phyloP scores from a whole-genome alignment of 2,113 vertebrate genomes.

The Anas platyrhynchos region DNA sequence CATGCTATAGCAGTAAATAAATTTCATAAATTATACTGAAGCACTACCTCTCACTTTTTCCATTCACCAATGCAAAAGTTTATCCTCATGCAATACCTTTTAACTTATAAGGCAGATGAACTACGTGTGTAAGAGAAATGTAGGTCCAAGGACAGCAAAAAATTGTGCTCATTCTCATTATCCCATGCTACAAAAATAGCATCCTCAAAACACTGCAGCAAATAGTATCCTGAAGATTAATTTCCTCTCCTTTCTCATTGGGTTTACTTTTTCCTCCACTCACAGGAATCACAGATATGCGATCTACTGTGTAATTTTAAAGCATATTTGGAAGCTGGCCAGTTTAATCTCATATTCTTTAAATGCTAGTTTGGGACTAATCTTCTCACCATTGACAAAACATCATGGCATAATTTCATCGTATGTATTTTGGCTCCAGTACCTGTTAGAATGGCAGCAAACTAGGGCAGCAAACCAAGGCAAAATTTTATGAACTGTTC shows the following conservation, averaged over 20 bases:
- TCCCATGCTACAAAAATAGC: background rate
- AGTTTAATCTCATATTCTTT: background rate
- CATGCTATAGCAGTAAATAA: background rate
- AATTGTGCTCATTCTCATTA: background rate
- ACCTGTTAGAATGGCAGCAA: background rate
- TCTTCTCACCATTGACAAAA: background rate
- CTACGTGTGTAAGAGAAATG: accelerated
- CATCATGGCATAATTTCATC: accelerated
- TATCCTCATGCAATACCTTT: background rate
- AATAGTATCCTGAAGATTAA: background rate
- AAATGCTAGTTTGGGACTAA: background rate
- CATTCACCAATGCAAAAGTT: accelerated
- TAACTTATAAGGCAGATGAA: background rate
- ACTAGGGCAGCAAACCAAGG: background rate
- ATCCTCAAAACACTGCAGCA: background rate
- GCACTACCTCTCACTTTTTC: background rate
- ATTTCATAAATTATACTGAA: accelerated
- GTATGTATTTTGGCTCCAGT: background rate
- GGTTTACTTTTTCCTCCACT: background rate
- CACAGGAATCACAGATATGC: background rate
- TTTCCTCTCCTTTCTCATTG: background rate
- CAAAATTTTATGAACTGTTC: background rate
- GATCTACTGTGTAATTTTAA: background rate
- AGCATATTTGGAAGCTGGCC: background rate
- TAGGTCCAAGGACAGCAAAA: background rate